Evolutionary conservation across 2,797 vertebrate genomes (phyloP), one percentile per base, ranked within the genome.

Genomic region (Australoheros facetus): DNA sequence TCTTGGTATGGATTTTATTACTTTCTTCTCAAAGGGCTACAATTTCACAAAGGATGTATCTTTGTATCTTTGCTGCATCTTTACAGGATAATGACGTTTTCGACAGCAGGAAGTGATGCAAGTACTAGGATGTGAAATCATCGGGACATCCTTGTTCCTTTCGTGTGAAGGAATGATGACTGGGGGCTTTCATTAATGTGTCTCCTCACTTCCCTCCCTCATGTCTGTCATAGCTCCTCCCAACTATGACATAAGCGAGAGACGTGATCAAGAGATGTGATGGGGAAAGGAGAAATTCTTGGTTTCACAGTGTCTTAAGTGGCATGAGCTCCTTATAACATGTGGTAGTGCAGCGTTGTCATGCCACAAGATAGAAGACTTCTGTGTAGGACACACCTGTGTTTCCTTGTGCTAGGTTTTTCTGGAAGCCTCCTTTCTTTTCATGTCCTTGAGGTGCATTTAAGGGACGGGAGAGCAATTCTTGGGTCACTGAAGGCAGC

Each of bases 21-120:
- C 48, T 55, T 32, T 74, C 8, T 78, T 55, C 28, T 16, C 4
- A 39, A 32, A 73, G 16, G 72, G 32, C 8, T 75, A 12, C 17
- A 51, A 8, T 17, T 19, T 51, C 3, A 51, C 48, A 51, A 51
- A 3, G 48, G 17, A 32, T 6, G 32, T 30, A 30, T 30, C 26
- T 32, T 32, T 32, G 30, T 32, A 4, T 32, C 30, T 32, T 4
- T 4, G 30, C 51, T 34, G 51, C 56, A 55, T 72, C 56, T 9
- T 16, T 14, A 21, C 28, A 70, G 51, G 59, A 79, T 54, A 79
- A 59, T 54, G 34, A 73, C 74, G 77, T 83, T 84, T 82, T 62
- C 64, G 56, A 69, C 9, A n/a, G 39, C 55, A 83, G 86, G 89
- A 90, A 82, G 64, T 87, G 80, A 75, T 60, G 66, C 13, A 55